Evolutionary conservation across 2,888 invertebrate species (phyloP), one percentile per base, ranked within the genome.

Genomic region (Luffia ferchaultella): DNA sequence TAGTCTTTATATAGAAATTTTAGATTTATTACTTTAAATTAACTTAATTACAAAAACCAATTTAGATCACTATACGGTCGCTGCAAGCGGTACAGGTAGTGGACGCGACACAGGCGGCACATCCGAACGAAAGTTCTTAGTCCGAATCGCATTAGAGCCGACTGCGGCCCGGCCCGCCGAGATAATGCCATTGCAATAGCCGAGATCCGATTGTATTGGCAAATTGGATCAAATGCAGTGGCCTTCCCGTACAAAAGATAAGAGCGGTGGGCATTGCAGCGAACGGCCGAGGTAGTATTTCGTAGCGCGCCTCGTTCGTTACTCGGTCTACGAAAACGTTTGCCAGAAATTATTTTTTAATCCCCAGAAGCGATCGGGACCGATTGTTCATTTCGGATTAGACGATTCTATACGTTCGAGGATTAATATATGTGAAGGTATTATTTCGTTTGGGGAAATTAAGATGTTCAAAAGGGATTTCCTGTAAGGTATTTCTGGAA

Each of bases 181-280:
- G 79, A 80, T 83, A 83, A 82, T 80, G 77, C 79, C 74, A 76
- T 74, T 76, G 79, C 80, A 79, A 79, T 79, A 78, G 72, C 71
- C 72, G 62, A 66, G 74, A 79, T 80, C 74, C 72, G 79, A 84
- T 84, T 80, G 82, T 82, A 80, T 82, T 78, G 82, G 78, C 75
- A 82, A 84, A 85, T 84, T 84, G 84, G 79, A 85, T 84, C 79
- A 83, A 84, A 84, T 83, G 84, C 82, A 82, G 73, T 74, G 75
- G 74, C 75, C 71, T 18, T 16, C 69, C 75, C 70, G 75, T 64
- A 75, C 75, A 79, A 78, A 77, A 80, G 82, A 83, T 82, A 79
- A 80, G 76, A 76, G 62, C 52, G 42, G 47, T 53, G 61, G 70
- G 72, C 73, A 72, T 67, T 71, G 70, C 61, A 58, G 61, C 62